Evolutionary conservation across 1,140 invertebrate genomes (phyloP).

Genomic region (Aphis gossypii): DNA sequence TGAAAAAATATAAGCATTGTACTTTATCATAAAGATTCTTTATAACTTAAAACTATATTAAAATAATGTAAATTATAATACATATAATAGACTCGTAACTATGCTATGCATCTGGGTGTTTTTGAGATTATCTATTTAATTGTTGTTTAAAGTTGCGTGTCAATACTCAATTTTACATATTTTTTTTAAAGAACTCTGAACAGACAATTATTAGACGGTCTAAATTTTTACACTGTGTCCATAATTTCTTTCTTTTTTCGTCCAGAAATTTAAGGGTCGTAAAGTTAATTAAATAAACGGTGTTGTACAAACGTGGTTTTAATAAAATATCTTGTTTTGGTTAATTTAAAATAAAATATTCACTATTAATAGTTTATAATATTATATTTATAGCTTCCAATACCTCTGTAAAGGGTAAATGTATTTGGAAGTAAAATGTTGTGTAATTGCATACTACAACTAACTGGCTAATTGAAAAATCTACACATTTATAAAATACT

Average conservation of each 20-base stretch:
- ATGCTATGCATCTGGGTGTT: background rate
- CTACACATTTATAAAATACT: background rate
- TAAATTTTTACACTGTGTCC: background rate
- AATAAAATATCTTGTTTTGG: background rate
- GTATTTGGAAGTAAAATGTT: background rate
- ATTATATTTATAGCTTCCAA: background rate
- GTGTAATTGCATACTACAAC: background rate
- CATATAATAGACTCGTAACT: background rate
- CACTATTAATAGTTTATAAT: background rate
- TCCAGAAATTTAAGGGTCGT: background rate
- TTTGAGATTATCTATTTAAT: background rate
- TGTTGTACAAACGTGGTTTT: background rate
- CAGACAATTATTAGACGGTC: constrained; percentile 11
- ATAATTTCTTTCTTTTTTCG: background rate
- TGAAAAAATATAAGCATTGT: background rate
- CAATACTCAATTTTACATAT: background rate
- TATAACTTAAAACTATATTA: background rate
- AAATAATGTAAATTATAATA: background rate
- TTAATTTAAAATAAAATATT: background rate
- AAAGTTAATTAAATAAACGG: background rate
- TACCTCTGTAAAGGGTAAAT: background rate
- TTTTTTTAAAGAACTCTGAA: background rate
- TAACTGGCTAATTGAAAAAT: background rate
- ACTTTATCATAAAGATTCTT: background rate
- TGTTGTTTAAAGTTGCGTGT: constrained; percentile 23